Evolutionary conservation across 2,797 vertebrate species (phyloP).

Genomic region (Anguilla megastoma): DNA sequence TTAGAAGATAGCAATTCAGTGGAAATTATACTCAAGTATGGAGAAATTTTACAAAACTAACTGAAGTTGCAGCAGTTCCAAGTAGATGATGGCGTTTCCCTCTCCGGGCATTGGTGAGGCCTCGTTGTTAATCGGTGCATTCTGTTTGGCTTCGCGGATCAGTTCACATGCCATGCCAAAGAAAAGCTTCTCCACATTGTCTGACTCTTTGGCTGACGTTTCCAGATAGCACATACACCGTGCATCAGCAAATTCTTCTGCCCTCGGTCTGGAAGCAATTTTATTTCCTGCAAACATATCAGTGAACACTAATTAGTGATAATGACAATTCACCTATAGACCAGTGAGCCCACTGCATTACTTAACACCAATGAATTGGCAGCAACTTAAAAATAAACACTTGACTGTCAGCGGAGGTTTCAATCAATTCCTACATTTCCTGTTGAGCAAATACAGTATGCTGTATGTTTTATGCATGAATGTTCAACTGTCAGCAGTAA

Average conservation of each 20-base stretch:
- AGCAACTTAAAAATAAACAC: neutral
- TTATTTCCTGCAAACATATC: constrained; percentile 84
- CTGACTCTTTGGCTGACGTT: constrained; percentile 97
- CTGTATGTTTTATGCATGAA: neutral
- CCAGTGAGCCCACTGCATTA: neutral
- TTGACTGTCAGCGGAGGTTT: neutral
- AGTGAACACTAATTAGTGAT: neutral
- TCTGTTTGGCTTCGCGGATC: constrained; percentile 95
- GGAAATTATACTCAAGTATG: neutral
- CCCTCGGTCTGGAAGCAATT: constrained; percentile 92
- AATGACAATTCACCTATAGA: neutral
- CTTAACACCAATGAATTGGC: neutral
- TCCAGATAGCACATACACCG: constrained; percentile 98
- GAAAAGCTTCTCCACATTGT: constrained; percentile 99
- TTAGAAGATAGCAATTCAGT: neutral
- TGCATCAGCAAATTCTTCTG: constrained; percentile 91
- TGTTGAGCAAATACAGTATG: neutral
- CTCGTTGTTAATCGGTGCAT: constrained; percentile 95
- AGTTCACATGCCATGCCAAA: constrained; percentile 94
- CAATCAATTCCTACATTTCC: neutral
- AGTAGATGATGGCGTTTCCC: constrained; percentile 96
- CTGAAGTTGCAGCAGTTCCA: constrained; percentile 97
- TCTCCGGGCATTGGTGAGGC: constrained; percentile 92
- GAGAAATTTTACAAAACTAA: constrained; percentile 58
- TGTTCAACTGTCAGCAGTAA: neutral